A percentile compares a stretch with the other conserved stretches of the same genome.
These are phyloP conservation scores for Tenthredo notha DNA, from an alignment of 2,888 invertebrate species.

Conservation along the genomic window DNA sequence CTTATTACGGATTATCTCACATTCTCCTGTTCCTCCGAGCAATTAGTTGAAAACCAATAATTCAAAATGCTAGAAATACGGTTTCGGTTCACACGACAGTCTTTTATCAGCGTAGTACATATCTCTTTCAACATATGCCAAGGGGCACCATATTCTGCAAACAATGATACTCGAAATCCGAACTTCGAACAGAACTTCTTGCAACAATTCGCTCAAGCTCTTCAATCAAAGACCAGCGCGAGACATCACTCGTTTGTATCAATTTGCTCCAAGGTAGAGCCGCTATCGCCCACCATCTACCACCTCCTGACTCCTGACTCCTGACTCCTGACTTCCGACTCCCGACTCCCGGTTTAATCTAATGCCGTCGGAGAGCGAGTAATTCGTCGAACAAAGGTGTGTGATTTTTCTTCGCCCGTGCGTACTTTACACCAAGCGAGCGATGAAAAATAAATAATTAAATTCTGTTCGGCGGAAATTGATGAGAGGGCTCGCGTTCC, in stretches of 20 bases:
- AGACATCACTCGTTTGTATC: slow-evolving; percentile 71
- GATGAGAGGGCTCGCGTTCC: slow-evolving; percentile 39
- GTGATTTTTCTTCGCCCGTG: slow-evolving; percentile 56
- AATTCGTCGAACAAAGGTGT: slow-evolving; percentile 69
- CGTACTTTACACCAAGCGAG: slow-evolving; percentile 50
- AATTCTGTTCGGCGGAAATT: slow-evolving; percentile 66
- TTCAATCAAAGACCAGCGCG: slow-evolving; percentile 56
- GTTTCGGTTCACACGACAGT: not conserved
- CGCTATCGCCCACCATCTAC: slow-evolving; percentile 52
- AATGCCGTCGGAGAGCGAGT: slow-evolving; percentile 67
- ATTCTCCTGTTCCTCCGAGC: not conserved
- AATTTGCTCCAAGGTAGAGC: slow-evolving; percentile 66
- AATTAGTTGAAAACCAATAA: not conserved
- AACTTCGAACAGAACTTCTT: slow-evolving; percentile 35
- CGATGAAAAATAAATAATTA: slow-evolving; percentile 69
- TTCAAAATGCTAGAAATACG: not conserved
- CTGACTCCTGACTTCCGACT: slow-evolving; percentile 25
- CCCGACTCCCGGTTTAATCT: slow-evolving; percentile 69
- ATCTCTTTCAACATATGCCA: not conserved
- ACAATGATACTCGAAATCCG: slow-evolving; percentile 23
- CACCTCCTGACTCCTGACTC: slow-evolving; percentile 41
- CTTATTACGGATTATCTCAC: not conserved
- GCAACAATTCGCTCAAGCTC: slow-evolving; percentile 29
- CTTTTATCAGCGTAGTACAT: not conserved
- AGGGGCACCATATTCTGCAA: not conserved